These are phyloP conservation scores for Catharus bicknelli DNA, from an alignment of 2,113 vertebrate species.

Conservation along the genomic window DNA sequence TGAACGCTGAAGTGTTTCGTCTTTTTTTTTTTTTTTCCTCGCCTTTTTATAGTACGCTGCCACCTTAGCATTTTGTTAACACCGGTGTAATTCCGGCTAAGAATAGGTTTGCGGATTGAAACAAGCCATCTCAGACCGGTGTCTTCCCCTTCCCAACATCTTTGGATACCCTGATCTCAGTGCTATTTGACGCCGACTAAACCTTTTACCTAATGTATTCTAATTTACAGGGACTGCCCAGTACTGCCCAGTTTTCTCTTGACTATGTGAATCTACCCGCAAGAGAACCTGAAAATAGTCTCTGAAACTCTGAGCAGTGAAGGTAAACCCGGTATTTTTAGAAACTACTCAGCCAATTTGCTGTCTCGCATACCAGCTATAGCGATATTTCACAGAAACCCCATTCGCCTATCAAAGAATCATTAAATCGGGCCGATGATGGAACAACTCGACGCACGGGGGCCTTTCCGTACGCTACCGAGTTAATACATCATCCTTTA, in stretches of 20 bases:
- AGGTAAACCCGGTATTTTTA: background rate
- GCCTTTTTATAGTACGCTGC: background rate
- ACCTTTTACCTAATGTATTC: background rate
- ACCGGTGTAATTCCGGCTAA: background rate
- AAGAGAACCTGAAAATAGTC: background rate
- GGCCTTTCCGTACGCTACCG: background rate
- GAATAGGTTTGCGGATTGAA: background rate
- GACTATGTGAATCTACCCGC: slow-evolving; percentile 10
- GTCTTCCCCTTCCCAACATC: background rate
- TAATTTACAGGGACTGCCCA: background rate
- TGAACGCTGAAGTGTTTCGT: background rate
- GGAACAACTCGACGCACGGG: background rate
- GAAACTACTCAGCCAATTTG: background rate
- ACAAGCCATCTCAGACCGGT: background rate
- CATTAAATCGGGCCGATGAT: background rate
- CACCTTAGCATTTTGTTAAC: background rate
- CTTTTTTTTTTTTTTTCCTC: background rate
- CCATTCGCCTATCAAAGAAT: background rate
- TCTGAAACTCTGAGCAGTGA: background rate
- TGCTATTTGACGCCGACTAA: background rate
- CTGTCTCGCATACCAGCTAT: background rate
- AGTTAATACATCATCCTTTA: slow-evolving; percentile 42
- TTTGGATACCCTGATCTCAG: background rate
- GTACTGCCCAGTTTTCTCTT: background rate
- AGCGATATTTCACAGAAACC: background rate